phyloP scores from a whole-genome alignment of 2,797 vertebrate species.

The Helostoma temminkii region DNA sequence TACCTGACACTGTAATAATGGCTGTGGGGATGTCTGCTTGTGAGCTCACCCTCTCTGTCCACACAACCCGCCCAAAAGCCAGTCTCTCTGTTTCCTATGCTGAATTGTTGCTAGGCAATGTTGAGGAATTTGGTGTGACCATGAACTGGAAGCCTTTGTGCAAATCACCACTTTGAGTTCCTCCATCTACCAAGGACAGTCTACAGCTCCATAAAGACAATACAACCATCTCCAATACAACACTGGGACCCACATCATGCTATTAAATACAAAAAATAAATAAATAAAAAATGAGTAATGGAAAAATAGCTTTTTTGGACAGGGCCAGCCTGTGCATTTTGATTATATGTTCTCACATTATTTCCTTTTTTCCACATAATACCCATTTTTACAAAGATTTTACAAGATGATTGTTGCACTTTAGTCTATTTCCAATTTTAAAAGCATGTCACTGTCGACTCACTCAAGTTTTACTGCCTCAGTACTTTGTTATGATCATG shows the following conservation, averaged over 20 bases:
- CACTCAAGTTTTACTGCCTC: constrained; percentile 15
- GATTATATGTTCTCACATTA: constrained; percentile 59
- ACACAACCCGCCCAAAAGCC: constrained; percentile 61
- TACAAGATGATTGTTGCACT: constrained; percentile 61
- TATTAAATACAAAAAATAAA: constrained; percentile 56
- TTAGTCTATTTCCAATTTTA: constrained; percentile 57
- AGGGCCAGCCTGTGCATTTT: constrained; percentile 87
- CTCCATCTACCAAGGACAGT: constrained; percentile 48
- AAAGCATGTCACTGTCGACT: constrained; percentile 34
- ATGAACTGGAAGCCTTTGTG: constrained; percentile 81
- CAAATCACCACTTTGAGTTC: constrained; percentile 79
- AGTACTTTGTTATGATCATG: constrained; percentile 17
- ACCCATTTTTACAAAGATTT: constrained; percentile 67
- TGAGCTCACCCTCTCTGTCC: constrained; percentile 65
- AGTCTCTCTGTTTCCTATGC: constrained; percentile 60
- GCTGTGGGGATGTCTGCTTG: constrained; percentile 65
- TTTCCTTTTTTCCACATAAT: constrained; percentile 37
- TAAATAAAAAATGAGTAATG: constrained; percentile 57
- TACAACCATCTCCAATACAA: constrained; percentile 60
- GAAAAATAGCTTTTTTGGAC: constrained; percentile 85
- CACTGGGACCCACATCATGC: constrained; percentile 67
- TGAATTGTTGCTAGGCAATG: constrained; percentile 83
- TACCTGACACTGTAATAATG: constrained; percentile 62
- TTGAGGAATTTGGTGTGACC: constrained; percentile 80
- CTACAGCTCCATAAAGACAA: constrained; percentile 63